These are phyloP conservation scores for Cavia porcellus DNA, from an alignment of 2,113 vertebrate species.

Conservation along the genomic window DNA sequence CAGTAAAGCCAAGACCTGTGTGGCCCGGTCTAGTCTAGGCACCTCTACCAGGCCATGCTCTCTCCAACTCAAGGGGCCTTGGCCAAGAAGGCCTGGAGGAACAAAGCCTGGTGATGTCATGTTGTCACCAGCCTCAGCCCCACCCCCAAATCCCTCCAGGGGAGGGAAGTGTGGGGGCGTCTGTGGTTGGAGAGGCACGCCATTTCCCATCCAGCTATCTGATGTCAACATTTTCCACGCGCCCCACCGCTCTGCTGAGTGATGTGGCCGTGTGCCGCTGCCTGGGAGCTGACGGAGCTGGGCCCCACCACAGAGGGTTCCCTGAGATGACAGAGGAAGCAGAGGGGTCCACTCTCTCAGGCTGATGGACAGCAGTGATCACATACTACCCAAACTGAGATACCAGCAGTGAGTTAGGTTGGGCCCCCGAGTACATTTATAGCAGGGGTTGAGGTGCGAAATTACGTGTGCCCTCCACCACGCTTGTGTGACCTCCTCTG, in stretches of 20 bases:
- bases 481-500: background rate
- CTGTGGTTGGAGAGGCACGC: slow-evolving; percentile 70
- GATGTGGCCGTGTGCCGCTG: background rate
- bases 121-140: background rate
- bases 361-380: background rate
- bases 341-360: background rate
- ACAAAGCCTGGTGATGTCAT: background rate
- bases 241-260: background rate
- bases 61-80: background rate
- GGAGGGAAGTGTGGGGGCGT: slow-evolving; percentile 69
- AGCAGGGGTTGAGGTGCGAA: background rate
- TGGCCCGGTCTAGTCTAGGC: background rate
- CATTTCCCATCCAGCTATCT: slow-evolving; percentile 57
- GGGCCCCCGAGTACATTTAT: background rate
- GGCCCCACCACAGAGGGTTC: background rate
- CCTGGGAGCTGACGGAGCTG: background rate
- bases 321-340: background rate
- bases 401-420: background rate
- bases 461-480: background rate
- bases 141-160: background rate
- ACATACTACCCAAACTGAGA: background rate
- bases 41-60: background rate
- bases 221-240: slow-evolving; percentile 65
- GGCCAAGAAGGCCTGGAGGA: background rate
- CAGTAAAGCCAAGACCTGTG: background rate